These are phyloP conservation scores for Petrocephalus zakoni DNA, from an alignment of 2,113 vertebrate genomes.

Conservation along the genomic window DNA sequence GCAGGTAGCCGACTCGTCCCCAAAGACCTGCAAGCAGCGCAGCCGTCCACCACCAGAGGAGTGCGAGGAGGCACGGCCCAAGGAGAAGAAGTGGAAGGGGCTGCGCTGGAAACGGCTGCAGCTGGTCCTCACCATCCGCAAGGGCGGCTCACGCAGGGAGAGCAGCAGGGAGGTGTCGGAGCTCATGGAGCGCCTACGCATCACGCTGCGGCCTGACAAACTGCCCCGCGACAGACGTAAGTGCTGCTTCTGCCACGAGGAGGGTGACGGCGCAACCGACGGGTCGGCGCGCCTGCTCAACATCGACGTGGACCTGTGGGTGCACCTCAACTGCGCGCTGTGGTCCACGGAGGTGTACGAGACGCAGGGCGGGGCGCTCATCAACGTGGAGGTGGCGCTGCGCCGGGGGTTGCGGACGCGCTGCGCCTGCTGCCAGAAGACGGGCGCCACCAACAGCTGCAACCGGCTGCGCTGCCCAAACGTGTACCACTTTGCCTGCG, in stretches of 20 bases:
- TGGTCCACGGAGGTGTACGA: slow-evolving; percentile 98
- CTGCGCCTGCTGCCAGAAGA: slow-evolving; percentile 90
- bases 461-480: slow-evolving; percentile 93
- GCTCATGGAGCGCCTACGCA: slow-evolving; percentile 87
- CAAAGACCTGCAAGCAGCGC: slow-evolving; percentile 69
- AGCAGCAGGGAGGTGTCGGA: slow-evolving; percentile 86
- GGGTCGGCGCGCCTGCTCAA: slow-evolving; percentile 89
- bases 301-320: slow-evolving; percentile 96
- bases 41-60: slow-evolving; percentile 73
- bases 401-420: slow-evolving; percentile 87
- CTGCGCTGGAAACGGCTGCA: slow-evolving; percentile 93
- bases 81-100: slow-evolving; percentile 92
- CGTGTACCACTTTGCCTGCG: slow-evolving; percentile 96
- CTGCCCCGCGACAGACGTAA: slow-evolving; percentile 87
- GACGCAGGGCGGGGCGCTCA: slow-evolving; percentile 90
- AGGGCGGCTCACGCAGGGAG: slow-evolving; percentile 72
- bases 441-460: slow-evolving; percentile 93
- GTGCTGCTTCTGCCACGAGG: slow-evolving; percentile 97
- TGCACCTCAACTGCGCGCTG: slow-evolving; percentile 95
- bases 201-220: slow-evolving; percentile 82
- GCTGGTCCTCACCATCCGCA: slow-evolving; percentile 86
- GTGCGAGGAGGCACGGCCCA: slow-evolving; percentile 70
- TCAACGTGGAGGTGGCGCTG: slow-evolving; percentile 93
- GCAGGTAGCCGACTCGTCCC: slow-evolving; percentile 26
- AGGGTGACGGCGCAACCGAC: slow-evolving; percentile 86